Base-by-base conservation (phyloP, 2,888 invertebrate species). In the Lithophane ornitopus region DNA sequence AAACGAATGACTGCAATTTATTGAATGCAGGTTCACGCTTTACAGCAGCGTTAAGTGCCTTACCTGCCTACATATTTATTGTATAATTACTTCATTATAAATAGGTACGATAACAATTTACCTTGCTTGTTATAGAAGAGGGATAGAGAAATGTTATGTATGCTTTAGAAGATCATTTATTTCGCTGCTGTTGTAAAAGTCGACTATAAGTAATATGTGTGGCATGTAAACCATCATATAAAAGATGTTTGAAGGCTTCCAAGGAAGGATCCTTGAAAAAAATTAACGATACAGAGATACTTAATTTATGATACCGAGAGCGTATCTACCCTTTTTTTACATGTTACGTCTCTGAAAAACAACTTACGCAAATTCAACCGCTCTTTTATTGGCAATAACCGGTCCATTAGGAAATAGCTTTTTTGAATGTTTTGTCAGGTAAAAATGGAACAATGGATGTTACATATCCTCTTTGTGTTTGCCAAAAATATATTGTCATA, bases 341-440 rank as follows among this genome's bases (percentile, higher is more conserved):
- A 52, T 44, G 58, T 72, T 63, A 70, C 46, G 61, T 75, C 66
- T 78, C 54, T 75, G 66, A 61, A 78, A 78, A 67, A 67, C 26
- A 58, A 61, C 52, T 70, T 69, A 78, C 67, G 62, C 49, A 80
- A 84, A 81, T 80, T 76, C 62, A 59, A 74, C n/a, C 22, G 46
- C 41, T 69, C 59, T 78, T 80, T 84, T 78, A 87, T 78, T 81
- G 73, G 59, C 71, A 52, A 67, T 87, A 77, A 61, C 82, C 73
- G 58, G 63, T 76, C 71, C 74, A 87, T 86, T 80, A 84, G 69
- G 70, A 75, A 87, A 82, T 77, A 52, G 63, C 49, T 76, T 69
- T 84, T 76, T 69, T 73, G 2, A 63, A 81, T 70, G 59, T 65
- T 77, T 74, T 80, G 65, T 77, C 63, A 70, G 70, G 70, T 70